Evolutionary conservation across 2,888 invertebrate genomes (phyloP), one percentile per base, ranked within the genome.

Genomic region (Pherbina coryleti): DNA sequence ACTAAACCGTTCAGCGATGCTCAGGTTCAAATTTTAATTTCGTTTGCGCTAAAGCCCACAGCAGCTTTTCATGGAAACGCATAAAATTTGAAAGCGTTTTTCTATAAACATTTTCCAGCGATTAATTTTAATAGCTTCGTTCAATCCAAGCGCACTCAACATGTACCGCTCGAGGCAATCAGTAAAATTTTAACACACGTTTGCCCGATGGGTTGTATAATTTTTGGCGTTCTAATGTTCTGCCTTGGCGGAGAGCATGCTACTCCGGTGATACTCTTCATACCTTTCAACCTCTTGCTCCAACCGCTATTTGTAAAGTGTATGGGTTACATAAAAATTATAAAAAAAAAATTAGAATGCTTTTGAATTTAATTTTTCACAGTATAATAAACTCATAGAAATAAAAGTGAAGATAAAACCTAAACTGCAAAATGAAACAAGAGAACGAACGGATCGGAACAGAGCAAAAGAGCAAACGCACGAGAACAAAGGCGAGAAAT

Each of bases 401-500:
- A 72, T 57, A 60, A 55, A 74, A 64, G 34, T 62, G 28, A 22
- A 8, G 64, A 74, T 74, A 34, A 74, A 64, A 73, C 22, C 25
- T 11, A 72, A 11, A 57, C 28, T 11, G 37, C 1, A 71, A 19
- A 55, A 57, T 55, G 34, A 55, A 17, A 22, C 5, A 14, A 22
- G 19, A 9, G 72, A 60, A 51, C 44, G 31, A 22, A 25, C 19
- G 25, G 22, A 34, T 31, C 28, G 31, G 17, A 34, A 25, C 17
- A 28, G 64, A 64, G 14, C 53, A 53, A 51, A 49, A 11, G 14
- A 57, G 22, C 69, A 25, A 31, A 25, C 28, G 25, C 37, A 31
- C 72, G 64, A 79, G 78, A 80, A 78, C 76, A 79, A 79, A 79
- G 70, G 79, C 53, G 76, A 37, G 72, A 78, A 79, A 79, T 79